phyloP scores from a whole-genome alignment of 2,797 vertebrate species.

The Rhabdophis nuchalis region DNA sequence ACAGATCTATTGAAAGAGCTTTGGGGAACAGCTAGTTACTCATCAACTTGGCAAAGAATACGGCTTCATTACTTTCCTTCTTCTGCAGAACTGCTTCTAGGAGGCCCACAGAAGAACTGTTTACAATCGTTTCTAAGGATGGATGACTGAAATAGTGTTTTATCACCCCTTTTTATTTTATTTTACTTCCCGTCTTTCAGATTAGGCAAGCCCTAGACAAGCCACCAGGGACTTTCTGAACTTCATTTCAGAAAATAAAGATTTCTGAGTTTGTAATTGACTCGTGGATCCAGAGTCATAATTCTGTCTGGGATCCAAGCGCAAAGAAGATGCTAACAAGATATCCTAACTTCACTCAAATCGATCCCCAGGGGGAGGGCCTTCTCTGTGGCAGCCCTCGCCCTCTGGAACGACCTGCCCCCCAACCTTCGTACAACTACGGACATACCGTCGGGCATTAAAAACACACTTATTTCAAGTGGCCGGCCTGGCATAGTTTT shows the following conservation, averaged over 20 bases:
- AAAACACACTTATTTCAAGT: too few species aligned
- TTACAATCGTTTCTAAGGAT: not conserved
- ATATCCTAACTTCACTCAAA: not conserved
- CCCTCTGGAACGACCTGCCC: too few species aligned
- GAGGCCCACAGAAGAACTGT: not conserved
- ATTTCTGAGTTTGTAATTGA: not conserved
- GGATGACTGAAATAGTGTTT: not conserved
- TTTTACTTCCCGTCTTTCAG: not conserved
- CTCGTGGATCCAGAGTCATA: fast-evolving
- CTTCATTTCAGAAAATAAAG: not conserved
- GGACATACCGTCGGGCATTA: too few species aligned
- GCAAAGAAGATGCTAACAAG: not conserved
- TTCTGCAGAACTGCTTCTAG: too few species aligned
- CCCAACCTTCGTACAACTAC: too few species aligned
- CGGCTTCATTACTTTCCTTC: not conserved
- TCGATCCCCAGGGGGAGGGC: too few species aligned
- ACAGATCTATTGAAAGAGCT: not conserved
- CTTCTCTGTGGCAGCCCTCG: too few species aligned
- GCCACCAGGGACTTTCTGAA: not conserved
- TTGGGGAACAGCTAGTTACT: not conserved
- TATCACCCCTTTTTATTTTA: not conserved
- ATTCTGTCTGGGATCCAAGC: not conserved
- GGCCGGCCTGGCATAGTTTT: too few species aligned
- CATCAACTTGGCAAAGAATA: not conserved
- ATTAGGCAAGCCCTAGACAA: not conserved